Base-by-base conservation (phyloP, 2,113 vertebrate species). In the Macquaria australasica region DNA sequence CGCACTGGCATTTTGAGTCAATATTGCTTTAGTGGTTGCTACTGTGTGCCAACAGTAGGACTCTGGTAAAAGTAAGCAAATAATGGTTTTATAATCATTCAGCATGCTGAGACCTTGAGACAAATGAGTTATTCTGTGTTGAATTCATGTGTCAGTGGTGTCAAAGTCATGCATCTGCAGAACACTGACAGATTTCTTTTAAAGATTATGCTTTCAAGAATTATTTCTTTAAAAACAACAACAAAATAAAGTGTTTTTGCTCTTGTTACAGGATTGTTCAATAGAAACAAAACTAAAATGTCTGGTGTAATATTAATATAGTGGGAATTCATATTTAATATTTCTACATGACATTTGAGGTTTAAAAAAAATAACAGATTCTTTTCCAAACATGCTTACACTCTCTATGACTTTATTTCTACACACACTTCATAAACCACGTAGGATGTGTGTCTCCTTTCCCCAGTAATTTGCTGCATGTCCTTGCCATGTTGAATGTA, bases 401-500 rank as follows among this genome's bases (percentile, higher is more conserved):
- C 9, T 53, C 41, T 6, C 28, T 34, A 8, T 31, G 43, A 12
- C 11, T 51, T 39, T 9, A 59, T 79, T 79, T 62, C 50, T 18
- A 51, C 60, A 82, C n/a, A 39, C 6, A 31, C 6, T 28, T 76
- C 50, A 41, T 53, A 66, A 84, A 82, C 34, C 14, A 63, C 14
- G 1, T 8, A 11, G 34, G 8, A 34, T 77, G 31, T 66, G 77
- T 15, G 64, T 67, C 50, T 81, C 58, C 31, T 64, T 64, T 66
- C 72, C 50, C 21, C 16, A 28, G 73, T 77, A 68, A 87, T 87
- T 68, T 83, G 67, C 84, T 60, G 74, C 78, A 79, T 90, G 90
- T 90, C 88, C 81, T 91, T 88, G 88, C 72, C 12, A 62, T 83
- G 81, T 59, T 83, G 78, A 85, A 89, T 78, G 82, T 56, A 39